Evolutionary conservation across 2,113 vertebrate genomes (phyloP), one percentile per base, ranked within the genome.

Genomic region (Salvelinus alpinus): DNA sequence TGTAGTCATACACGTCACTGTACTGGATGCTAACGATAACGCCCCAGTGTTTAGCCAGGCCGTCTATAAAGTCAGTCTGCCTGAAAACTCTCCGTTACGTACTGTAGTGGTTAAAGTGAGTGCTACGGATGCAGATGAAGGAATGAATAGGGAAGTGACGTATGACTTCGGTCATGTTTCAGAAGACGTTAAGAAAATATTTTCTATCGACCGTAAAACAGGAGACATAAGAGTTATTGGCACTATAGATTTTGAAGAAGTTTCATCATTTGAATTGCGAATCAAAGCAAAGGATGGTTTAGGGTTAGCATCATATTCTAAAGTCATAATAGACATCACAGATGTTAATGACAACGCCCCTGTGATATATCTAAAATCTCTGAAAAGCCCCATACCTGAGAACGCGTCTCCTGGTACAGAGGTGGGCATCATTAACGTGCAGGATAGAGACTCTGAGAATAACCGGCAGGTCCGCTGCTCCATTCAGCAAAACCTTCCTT

Each of bases 311-410:
- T 38, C 38, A 38, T 38, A 38, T 38, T 81, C 88, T 0, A 93
- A 88, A 80, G 87, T 93, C 0, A 29, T 93, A 4, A 80, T 94
- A 62, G 80, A 89, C 20, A 66, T 93, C 0, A 60, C 85, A 13
- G 93, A 95, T 71, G 74, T 92, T 1, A 94, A 94, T 48, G 94
- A 94, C 16, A 94, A 95, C 59, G 57, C 75, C 0, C 94, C 93
- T 3, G 83, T 84, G n/a, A 79, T 94, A 4, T 72, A 60, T 3
- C 16, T 93, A 0, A 91, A 91, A 4, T 93, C 93, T 0, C 62
- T 92, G 0, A 79, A 76, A 18, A 86, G 67, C 31, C 74, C 87
- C 29, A 13, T 94, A 25, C 77, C 85, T 16, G 93, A 94, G 71
- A 88, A 86, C n/a, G 74, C 82, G 0, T 84, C 83, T 66, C 82